phyloP scores from a whole-genome alignment of 2,888 invertebrate genomes.

The Norana najaformis region DNA sequence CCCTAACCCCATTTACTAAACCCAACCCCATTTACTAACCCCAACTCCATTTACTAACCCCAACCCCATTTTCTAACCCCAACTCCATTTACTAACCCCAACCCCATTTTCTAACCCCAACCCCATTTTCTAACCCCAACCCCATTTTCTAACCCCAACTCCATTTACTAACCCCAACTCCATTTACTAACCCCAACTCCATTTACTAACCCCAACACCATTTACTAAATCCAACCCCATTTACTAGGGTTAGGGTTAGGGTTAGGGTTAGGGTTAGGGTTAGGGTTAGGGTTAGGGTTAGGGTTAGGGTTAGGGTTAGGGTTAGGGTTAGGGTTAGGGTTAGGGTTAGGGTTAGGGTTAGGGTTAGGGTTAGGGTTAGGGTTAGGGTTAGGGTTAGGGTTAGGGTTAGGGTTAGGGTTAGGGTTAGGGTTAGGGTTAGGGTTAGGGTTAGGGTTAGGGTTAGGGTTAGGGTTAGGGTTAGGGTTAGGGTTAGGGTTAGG shows the following conservation, averaged over 20 bases:
- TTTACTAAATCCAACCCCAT: no score
- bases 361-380: constrained; percentile 42
- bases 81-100: no score
- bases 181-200: no score
- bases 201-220: no score
- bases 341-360: constrained; percentile 32
- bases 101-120: no score
- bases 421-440: constrained; percentile 42
- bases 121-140: no score
- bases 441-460: constrained; percentile 42
- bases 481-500: constrained; percentile 44
- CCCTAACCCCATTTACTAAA: no score
- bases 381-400: constrained; percentile 44
- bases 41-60: no score
- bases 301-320: constrained; percentile 39
- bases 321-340: constrained; percentile 32
- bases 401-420: constrained; percentile 45
- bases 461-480: constrained; percentile 46
- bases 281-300: constrained; percentile 47
- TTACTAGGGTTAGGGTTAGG: constrained; percentile 39
- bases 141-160: no score
- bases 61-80: no score
- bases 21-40: no score
- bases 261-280: constrained; percentile 48
- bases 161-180: no score